phyloP scores from a whole-genome alignment of 2,888 invertebrate species.

The Trypoxylon attenuatum region DNA sequence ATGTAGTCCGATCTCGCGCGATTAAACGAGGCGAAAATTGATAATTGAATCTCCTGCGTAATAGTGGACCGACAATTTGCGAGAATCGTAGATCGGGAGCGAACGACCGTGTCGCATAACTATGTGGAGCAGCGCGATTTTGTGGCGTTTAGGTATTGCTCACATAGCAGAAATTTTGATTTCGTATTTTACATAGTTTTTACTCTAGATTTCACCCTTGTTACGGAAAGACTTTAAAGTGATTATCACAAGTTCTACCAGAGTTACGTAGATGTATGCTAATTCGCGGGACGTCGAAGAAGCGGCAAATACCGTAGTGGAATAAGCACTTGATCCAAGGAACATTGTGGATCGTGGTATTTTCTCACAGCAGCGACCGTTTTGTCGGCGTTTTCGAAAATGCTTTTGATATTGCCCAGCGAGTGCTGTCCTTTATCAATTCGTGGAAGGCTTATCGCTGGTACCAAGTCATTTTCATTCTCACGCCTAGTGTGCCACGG shows the following conservation, averaged over 20 bases:
- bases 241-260: no score
- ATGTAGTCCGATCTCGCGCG: neutral
- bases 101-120: conserved; percentile 52
- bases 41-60: conserved; percentile 23
- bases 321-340: no score
- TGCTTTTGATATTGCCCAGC: conserved; percentile 21
- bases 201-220: no score
- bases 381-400: no score
- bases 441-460: conserved; percentile 42
- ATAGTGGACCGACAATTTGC: conserved; percentile 38
- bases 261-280: no score
- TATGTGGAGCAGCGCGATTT: conserved; percentile 42
- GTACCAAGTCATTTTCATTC: conserved; percentile 30
- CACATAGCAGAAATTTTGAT: no score
- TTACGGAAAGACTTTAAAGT: no score
- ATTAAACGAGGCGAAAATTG: conserved; percentile 2
- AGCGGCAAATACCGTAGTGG: no score
- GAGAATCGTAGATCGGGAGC: conserved; percentile 49
- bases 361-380: conserved; percentile 2
- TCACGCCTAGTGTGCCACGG: conserved; percentile 23
- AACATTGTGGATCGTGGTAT: no score
- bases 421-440: conserved; percentile 36
- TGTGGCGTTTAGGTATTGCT: conserved; percentile 40
- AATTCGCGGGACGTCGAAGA: no score
- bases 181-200: no score